A percentile compares a stretch with the other conserved stretches of the same genome.
phyloP scores from a whole-genome alignment of 2,797 vertebrate genomes.

The Siniperca obscura region DNA sequence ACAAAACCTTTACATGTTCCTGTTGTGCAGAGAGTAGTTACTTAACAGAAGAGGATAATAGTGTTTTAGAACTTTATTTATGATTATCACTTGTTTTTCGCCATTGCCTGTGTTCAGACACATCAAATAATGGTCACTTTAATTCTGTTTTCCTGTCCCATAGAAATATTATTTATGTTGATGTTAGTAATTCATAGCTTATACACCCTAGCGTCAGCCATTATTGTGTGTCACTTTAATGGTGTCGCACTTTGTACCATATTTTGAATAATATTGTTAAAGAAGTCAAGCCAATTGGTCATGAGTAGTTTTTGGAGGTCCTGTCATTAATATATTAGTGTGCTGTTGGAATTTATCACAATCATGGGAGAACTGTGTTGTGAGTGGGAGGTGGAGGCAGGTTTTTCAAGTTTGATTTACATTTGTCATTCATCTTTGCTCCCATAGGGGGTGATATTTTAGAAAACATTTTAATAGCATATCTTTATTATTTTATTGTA shows the following conservation, averaged over 20 bases:
- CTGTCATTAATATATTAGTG: conserved; percentile 6
- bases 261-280: conserved; percentile 33
- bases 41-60: neutral
- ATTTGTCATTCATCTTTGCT: conserved; percentile 18
- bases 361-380: neutral
- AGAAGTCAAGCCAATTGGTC: conserved; percentile 20
- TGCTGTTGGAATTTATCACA: conserved; percentile 32
- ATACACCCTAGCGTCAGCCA: neutral
- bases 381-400: conserved; percentile 15
- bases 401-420: conserved; percentile 17
- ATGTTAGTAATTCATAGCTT: conserved; percentile 14
- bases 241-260: conserved; percentile 17
- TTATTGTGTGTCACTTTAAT: conserved; percentile 34
- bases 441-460: conserved; percentile 16
- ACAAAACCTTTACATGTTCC: neutral
- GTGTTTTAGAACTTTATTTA: conserved; percentile 18
- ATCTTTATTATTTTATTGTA: conserved; percentile 9
- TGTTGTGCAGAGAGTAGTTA: neutral
- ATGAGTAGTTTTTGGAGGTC: conserved; percentile 19
- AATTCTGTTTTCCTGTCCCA: conserved; percentile 3
- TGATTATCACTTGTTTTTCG: conserved; percentile 6
- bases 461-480: conserved; percentile 8
- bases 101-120: neutral
- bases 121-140: neutral
- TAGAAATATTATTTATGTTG: conserved; percentile 15